Percentiles rank a stretch among this genome's conserved stretches.
phyloP scores from a whole-genome alignment of 92 coral and sea anemone genomes.

The Muricea muricata region DNA sequence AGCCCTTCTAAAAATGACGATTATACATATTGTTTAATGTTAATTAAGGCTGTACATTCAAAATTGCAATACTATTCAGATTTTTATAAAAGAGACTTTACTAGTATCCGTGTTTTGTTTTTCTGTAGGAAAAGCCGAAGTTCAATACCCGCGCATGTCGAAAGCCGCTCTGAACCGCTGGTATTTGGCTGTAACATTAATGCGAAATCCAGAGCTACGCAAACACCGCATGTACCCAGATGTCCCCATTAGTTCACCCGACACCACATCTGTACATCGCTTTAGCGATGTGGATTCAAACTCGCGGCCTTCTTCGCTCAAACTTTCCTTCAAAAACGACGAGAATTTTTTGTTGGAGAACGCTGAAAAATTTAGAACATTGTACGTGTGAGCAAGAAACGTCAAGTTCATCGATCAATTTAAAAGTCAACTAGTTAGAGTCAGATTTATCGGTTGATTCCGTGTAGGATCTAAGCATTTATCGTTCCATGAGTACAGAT shows the following conservation, averaged over 20 bases:
- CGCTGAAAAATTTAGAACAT: background rate
- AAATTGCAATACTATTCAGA: too few relatives aligned
- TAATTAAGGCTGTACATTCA: too few relatives aligned
- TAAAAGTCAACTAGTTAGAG: too few relatives aligned
- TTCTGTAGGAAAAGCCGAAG: background rate
- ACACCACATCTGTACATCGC: background rate
- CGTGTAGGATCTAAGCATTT: too few relatives aligned
- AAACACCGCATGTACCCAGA: constrained; percentile 31
- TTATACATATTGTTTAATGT: too few relatives aligned
- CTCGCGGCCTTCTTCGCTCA: background rate
- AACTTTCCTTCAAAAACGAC: background rate
- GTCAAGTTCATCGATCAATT: too few relatives aligned
- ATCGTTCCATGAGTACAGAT: too few relatives aligned
- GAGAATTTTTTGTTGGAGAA: constrained; percentile 1
- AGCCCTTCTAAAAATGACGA: too few relatives aligned
- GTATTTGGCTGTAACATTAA: constrained; percentile 72
- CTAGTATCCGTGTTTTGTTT: background rate
- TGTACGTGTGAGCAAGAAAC: background rate
- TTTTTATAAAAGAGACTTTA: too few relatives aligned
- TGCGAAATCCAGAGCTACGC: constrained; percentile 72
- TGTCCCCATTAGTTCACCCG: background rate
- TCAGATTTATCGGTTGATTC: too few relatives aligned
- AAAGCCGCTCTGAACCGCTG: constrained; percentile 75
- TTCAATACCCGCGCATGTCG: constrained; percentile 63
- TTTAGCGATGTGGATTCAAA: background rate